phyloP scores from a whole-genome alignment of 2,797 vertebrate genomes.

The Podarcis siculus region DNA sequence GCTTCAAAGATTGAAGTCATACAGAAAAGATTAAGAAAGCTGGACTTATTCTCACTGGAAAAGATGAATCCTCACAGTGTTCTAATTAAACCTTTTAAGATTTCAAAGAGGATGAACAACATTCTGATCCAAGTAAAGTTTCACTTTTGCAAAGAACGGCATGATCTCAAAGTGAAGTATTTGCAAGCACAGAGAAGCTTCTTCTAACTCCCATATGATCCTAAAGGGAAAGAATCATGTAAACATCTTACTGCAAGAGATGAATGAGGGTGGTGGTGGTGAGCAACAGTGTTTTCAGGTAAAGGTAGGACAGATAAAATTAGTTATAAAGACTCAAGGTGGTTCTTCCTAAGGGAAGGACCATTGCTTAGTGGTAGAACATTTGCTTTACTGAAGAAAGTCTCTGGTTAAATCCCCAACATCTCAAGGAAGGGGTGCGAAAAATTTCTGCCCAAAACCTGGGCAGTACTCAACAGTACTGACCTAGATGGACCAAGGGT shows the following conservation, averaged over 20 bases:
- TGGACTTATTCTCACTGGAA: slow-evolving; percentile 50
- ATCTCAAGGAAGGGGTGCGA: background rate
- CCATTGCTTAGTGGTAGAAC: no score
- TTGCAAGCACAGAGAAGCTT: background rate
- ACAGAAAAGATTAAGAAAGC: slow-evolving; percentile 43
- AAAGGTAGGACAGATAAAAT: background rate
- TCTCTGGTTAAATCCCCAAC: no score
- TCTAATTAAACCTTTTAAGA: slow-evolving; percentile 44
- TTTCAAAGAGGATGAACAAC: slow-evolving; percentile 47
- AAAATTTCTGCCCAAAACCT: background rate
- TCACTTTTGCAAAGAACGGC: background rate
- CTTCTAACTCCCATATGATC: background rate
- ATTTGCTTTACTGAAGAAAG: no score
- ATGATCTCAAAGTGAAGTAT: slow-evolving; percentile 12
- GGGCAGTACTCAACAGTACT: background rate
- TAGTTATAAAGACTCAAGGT: background rate
- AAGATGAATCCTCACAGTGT: slow-evolving; percentile 40
- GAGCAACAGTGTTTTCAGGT: background rate
- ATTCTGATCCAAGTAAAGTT: slow-evolving; percentile 11
- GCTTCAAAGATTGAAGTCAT: slow-evolving; percentile 34
- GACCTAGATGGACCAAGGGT: background rate
- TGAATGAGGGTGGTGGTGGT: background rate
- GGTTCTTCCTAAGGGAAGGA: background rate
- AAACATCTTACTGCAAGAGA: background rate
- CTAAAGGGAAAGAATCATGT: background rate